Percentiles rank a stretch among this genome's conserved stretches.
Evolutionary conservation across 2,797 vertebrate species (phyloP).

Genomic region (Echeneis naucrates): DNA sequence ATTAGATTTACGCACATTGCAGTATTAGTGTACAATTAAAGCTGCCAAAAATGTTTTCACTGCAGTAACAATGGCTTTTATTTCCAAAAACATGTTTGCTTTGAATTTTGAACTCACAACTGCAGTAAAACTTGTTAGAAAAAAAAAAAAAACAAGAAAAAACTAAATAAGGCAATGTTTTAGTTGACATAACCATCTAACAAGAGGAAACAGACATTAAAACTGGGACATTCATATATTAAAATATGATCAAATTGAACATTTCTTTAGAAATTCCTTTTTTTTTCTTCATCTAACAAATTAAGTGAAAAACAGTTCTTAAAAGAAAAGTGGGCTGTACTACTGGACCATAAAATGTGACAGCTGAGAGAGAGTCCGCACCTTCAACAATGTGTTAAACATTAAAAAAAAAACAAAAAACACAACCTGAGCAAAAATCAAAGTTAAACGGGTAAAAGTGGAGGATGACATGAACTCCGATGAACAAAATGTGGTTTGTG

Average conservation of each 20-base stretch:
- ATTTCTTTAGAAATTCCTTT: constrained; percentile 6
- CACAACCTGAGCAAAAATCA: constrained; percentile 69
- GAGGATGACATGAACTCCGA: constrained; percentile 15
- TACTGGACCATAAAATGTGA: constrained; percentile 29
- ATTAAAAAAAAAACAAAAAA: constrained; percentile 10
- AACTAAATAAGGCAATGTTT: constrained; percentile 32
- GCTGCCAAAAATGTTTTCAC: constrained; percentile 14
- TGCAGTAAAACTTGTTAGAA: constrained; percentile 58
- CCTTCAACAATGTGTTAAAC: constrained; percentile 52
- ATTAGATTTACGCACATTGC: neutral
- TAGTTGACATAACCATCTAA: constrained; percentile 24
- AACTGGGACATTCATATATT: constrained; percentile 9
- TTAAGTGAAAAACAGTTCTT: neutral
- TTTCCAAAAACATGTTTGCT: constrained; percentile 67
- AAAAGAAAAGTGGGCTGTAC: constrained; percentile 6
- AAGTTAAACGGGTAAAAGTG: constrained; percentile 18
- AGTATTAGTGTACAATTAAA: neutral
- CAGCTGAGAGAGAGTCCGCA: constrained; percentile 28
- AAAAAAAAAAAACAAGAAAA: constrained; percentile 26
- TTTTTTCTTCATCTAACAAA: constrained; percentile 7
- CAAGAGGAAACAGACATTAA: constrained; percentile 15
- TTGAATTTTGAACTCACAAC: constrained; percentile 46
- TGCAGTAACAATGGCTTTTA: constrained; percentile 73
- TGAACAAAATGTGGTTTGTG: constrained; percentile 5
- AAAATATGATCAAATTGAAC: constrained; percentile 7